These are phyloP conservation scores for Sebastes diploproa DNA, from an alignment of 2,797 vertebrate species.

Conservation along the genomic window DNA sequence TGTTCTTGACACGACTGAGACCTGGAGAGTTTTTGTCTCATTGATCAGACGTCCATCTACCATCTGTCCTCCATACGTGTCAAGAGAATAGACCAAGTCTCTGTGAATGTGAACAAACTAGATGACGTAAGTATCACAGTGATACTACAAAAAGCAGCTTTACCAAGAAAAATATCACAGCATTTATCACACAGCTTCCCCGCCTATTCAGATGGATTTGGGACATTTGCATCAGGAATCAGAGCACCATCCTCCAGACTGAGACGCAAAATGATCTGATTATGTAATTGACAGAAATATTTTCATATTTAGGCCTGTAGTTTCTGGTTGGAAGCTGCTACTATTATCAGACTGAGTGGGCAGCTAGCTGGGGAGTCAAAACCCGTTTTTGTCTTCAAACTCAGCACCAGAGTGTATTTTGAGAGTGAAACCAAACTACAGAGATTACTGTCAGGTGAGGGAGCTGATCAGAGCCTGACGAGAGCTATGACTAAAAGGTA, in stretches of 20 bases:
- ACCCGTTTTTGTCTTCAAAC: constrained; percentile 21
- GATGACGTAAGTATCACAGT: constrained; percentile 4
- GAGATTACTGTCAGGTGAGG: constrained; percentile 42
- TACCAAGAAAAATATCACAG: constrained; percentile 8
- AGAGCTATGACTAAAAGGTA: constrained; percentile 46
- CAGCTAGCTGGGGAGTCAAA: constrained; percentile 28
- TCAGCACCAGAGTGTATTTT: constrained; percentile 7
- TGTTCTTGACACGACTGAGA: constrained; percentile 8
- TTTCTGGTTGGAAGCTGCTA: constrained; percentile 23
- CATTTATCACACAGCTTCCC: constrained; percentile 11
- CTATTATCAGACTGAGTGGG: constrained; percentile 37
- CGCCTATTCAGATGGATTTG: constrained; percentile 27
- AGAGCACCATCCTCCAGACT: constrained; percentile 24
- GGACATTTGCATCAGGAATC: constrained; percentile 31
- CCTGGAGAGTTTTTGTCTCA: constrained; percentile 8
- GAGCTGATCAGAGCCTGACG: constrained; percentile 36
- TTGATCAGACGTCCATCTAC: constrained; percentile 14
- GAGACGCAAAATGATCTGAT: constrained; percentile 37
- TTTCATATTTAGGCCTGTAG: constrained; percentile 31
- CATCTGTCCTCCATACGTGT: constrained; percentile 10
- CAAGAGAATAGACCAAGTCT: not conserved
- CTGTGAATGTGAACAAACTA: constrained; percentile 3
- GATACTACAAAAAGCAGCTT: not conserved
- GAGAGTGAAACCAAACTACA: constrained; percentile 1
- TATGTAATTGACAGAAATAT: constrained; percentile 46